Conservation (phyloP, 2,113 vertebrate genomes). For the Fulmarus glacialis region DNA sequence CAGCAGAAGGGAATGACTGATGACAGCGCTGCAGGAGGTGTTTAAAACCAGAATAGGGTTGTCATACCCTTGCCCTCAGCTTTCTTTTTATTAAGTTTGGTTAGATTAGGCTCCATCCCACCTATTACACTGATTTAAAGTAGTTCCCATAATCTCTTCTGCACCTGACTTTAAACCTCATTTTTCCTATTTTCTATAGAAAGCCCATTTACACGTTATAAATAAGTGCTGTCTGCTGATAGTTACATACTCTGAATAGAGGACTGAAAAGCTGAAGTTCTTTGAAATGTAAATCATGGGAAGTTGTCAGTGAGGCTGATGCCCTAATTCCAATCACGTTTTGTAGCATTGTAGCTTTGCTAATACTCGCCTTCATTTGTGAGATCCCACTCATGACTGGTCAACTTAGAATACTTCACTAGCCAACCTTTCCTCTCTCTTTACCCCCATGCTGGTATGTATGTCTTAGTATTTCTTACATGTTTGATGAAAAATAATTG, state of each 20-base stretch:
- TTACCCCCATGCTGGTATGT: neutral
- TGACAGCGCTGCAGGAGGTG: neutral
- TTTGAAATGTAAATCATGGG: neutral
- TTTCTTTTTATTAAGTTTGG: neutral
- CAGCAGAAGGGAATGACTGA: neutral
- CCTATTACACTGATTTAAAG: neutral
- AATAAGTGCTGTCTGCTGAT: neutral
- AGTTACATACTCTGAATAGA: neutral
- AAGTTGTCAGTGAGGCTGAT: neutral
- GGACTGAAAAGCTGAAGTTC: neutral
- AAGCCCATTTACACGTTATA: neutral
- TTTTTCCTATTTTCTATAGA: neutral
- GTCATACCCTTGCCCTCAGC: neutral
- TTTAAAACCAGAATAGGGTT: neutral
- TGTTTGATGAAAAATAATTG: neutral
- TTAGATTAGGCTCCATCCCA: neutral
- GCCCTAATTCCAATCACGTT: neutral
- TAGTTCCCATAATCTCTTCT: neutral
- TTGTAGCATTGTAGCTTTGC: neutral
- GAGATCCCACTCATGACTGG: neutral
- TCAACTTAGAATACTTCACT: neutral
- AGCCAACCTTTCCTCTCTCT: neutral
- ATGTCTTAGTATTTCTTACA: neutral
- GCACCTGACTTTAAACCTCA: neutral
- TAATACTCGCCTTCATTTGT: neutral